Base-by-base conservation (phyloP, 2,888 invertebrate genomes). In the Oscheius sp. region DNA sequence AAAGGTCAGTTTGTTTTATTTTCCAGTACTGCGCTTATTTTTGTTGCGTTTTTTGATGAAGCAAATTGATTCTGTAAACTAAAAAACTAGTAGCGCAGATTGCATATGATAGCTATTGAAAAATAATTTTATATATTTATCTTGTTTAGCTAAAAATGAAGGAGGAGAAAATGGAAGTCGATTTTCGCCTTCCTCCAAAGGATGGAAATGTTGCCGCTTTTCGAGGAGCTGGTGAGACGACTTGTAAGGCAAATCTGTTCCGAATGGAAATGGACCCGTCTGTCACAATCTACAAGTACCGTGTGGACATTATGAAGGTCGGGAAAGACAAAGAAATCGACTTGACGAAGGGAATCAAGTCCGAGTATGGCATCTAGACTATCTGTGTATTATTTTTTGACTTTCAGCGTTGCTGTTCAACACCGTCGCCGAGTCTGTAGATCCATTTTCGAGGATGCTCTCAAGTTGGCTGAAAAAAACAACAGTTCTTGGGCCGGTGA, bases 201-300 rank as follows among this genome's bases (percentile, higher is more conserved):
- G 18, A 49, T 18, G 49, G 13, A n/a, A 18, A 18, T 13, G 16
- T 18, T 13, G 49, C 13, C 13, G 6, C 18, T 13, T 23, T 13
- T 9, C n/a, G 25, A 13, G 46, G 46, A 16, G 45, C 46, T 21
- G 25, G 45, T 12, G 66, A 66, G 23, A 9, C 52, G 3, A 52
- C 46, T 13, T 43, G 41, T 12, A 3, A 25, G 3, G 41, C 68
- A 2, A 68, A 68, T 27, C 68, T 68, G 7, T 68, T 68, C 35
- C 53, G 52, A 23, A 55, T 68, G 23, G 25, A n/a, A 2, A 1
- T 68, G 7, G 53, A 68, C 5, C 29, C 21, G 5, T 21, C 52
- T 23, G 56, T 35, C 2, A 66, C 66, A n/a, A 52, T 69, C 23
- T 56, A 58, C 29, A 71, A 71, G 21, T 71, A 71, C 27, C 46